phyloP scores from a whole-genome alignment of 2,888 invertebrate species.

The Choreutis nemorana region DNA sequence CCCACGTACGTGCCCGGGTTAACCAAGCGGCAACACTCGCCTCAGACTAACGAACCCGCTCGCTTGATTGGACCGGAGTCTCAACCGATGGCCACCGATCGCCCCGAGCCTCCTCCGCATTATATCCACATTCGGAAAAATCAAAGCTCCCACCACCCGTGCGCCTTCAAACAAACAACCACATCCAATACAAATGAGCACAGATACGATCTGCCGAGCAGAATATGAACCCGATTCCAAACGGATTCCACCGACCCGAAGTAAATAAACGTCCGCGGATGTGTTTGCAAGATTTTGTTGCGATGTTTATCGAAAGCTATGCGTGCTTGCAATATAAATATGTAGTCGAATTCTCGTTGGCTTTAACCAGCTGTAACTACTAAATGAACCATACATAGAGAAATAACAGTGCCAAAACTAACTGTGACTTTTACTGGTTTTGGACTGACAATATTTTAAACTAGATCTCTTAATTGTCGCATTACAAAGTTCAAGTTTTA shows the following conservation, averaged over 20 bases:
- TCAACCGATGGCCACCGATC: slow-evolving; percentile 25
- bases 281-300: slow-evolving; percentile 58
- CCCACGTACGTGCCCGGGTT: slow-evolving; percentile 55
- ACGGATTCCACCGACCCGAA: slow-evolving; percentile 47
- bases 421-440: too few species aligned
- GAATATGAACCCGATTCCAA: slow-evolving; percentile 49
- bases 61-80: slow-evolving; percentile 48
- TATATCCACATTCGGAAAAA: slow-evolving; percentile 62
- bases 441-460: too few species aligned
- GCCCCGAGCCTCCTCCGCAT: slow-evolving; percentile 50
- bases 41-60: slow-evolving; percentile 37
- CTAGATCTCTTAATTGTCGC: too few species aligned
- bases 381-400: too few species aligned
- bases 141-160: slow-evolving; percentile 55
- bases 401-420: too few species aligned
- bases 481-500: too few species aligned
- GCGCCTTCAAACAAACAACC: slow-evolving; percentile 59
- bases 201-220: slow-evolving; percentile 46
- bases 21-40: slow-evolving; percentile 43
- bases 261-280: slow-evolving; percentile 59
- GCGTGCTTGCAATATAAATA: slow-evolving; percentile 45
- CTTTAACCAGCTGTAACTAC: too few species aligned
- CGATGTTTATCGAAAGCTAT: slow-evolving; percentile 55
- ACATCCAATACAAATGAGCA: slow-evolving; percentile 62
- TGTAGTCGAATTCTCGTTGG: slow-evolving; percentile 17